Percentiles rank a stretch among this genome's conserved stretches.
Evolutionary conservation across 2,888 invertebrate genomes (phyloP).

Genomic region (Agrotis puta): DNA sequence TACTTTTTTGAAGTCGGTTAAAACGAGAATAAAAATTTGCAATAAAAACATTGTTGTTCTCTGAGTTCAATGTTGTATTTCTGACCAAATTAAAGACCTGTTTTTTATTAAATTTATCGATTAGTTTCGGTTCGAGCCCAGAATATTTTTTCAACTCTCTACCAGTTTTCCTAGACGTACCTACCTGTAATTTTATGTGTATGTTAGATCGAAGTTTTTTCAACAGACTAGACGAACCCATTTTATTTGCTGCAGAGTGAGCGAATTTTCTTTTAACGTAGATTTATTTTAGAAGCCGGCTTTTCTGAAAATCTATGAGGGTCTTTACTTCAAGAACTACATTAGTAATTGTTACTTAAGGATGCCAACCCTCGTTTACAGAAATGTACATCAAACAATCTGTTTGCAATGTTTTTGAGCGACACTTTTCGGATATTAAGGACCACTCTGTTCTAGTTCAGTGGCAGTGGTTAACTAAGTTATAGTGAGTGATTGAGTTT

Average conservation of each 20-base stretch:
- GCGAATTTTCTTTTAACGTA: neutral
- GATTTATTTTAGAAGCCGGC: constrained; percentile 14
- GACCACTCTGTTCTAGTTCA: neutral
- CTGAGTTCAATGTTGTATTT: neutral
- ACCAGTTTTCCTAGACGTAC: neutral
- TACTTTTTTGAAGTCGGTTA: no score
- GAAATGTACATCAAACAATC: no score
- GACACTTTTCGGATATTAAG: neutral
- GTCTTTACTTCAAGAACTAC: neutral
- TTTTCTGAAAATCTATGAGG: constrained; percentile 10
- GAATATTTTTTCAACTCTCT: neutral
- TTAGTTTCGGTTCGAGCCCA: neutral
- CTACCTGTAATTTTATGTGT: neutral
- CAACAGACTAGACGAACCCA: neutral
- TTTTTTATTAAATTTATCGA: neutral
- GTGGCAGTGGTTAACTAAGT: constrained; percentile 1
- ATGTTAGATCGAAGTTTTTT: neutral
- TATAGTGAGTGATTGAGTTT: neutral
- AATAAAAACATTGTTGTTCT: neutral
- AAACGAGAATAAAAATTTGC: neutral
- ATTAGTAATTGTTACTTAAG: no score
- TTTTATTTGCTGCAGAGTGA: neutral
- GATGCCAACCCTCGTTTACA: no score
- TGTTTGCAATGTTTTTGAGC: no score
- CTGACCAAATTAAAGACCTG: neutral